Conservation (phyloP, 2,888 invertebrate genomes). For the Drosophila kambysellisi region DNA sequence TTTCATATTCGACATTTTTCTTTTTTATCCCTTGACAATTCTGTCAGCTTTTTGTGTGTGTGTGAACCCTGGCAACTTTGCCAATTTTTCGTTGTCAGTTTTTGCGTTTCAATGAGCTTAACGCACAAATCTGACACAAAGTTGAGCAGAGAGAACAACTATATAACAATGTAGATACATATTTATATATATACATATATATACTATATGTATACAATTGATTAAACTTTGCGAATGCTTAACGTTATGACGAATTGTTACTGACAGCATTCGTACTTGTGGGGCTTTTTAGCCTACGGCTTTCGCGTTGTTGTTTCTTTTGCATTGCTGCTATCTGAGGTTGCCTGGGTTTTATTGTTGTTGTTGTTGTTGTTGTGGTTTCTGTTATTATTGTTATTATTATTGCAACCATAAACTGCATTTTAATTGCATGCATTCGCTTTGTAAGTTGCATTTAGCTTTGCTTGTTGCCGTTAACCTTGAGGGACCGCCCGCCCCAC, state of each 20-base stretch:
- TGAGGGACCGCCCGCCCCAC: conserved; percentile 49
- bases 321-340: conserved; percentile 28
- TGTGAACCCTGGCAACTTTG: conserved; percentile 27
- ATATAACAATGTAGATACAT: conserved; percentile 8
- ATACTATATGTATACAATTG: conserved; percentile 9
- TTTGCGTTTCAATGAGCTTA: conserved; percentile 51
- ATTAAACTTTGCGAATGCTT: conserved; percentile 24
- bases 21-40: conserved; percentile 45
- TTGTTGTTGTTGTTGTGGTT: conserved; percentile 23
- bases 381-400: conserved; percentile 34
- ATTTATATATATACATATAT: not conserved
- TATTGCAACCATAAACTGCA: conserved; percentile 60
- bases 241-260: conserved; percentile 55
- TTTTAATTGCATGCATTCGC: conserved; percentile 71
- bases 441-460: conserved; percentile 48
- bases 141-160: conserved; percentile 18
- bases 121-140: conserved; percentile 62
- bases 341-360: conserved; percentile 39
- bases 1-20: conserved; percentile 7
- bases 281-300: conserved; percentile 28
- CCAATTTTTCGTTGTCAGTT: conserved; percentile 42
- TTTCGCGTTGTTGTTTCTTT: conserved; percentile 17
- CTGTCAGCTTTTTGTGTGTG: conserved; percentile 33
- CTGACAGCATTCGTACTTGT: conserved; percentile 46
- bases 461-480: conserved; percentile 48